A percentile compares a stretch with the other conserved stretches of the same genome.
phyloP scores from a whole-genome alignment of 2,113 vertebrate genomes.

The Telmatochromis sp. region DNA sequence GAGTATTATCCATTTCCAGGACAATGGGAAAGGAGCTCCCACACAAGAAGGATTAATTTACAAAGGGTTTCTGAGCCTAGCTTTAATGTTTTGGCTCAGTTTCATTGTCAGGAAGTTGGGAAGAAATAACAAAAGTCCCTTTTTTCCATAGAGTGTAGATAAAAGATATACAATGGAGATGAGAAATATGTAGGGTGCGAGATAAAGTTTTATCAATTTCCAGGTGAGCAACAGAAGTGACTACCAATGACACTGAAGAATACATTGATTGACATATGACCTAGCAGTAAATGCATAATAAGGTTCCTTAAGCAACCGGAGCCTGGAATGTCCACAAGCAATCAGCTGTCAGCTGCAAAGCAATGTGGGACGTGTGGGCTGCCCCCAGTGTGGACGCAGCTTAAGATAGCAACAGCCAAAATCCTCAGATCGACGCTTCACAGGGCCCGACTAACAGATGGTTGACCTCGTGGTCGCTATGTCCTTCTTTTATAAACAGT shows the following conservation, averaged over 20 bases:
- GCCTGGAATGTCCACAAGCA: not conserved
- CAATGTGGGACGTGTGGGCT: not conserved
- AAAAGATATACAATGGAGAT: not conserved
- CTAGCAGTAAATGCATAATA: not conserved
- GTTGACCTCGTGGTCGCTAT: not conserved
- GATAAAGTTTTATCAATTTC: not conserved
- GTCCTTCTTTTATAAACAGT: not conserved
- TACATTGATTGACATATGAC: not conserved
- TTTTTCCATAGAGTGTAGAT: not conserved
- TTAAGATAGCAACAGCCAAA: not conserved
- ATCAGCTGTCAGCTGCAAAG: not conserved
- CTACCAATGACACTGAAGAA: not conserved
- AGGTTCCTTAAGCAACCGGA: not conserved
- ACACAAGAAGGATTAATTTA: not conserved
- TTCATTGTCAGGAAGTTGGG: not conserved
- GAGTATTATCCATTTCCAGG: not conserved
- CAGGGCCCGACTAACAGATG: not conserved
- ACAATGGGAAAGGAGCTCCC: not conserved
- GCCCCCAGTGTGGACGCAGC: not conserved
- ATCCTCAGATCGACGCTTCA: not conserved
- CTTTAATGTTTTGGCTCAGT: not conserved
- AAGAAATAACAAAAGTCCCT: not conserved
- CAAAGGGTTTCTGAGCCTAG: not conserved
- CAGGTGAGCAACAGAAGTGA: not conserved
- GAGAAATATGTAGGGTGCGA: not conserved